These are phyloP conservation scores for Sialis fuliginosa DNA, from an alignment of 2,888 invertebrate genomes.

Conservation along the genomic window DNA sequence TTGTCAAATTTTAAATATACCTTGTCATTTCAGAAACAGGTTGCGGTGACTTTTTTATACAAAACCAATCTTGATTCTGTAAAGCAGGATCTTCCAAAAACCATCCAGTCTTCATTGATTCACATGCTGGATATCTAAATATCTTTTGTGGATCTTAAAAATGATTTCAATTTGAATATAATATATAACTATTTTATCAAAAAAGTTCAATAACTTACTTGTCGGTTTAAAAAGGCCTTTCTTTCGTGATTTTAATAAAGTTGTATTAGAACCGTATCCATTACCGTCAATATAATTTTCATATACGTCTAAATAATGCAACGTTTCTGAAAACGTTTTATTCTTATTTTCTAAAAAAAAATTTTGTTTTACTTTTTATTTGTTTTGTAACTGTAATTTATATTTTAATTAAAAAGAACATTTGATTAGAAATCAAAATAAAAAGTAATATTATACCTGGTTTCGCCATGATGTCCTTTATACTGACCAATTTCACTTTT, in stretches of 20 bases:
- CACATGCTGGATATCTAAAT: slow-evolving; percentile 29
- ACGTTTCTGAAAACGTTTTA: slow-evolving; percentile 17
- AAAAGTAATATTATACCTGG: slow-evolving; percentile 15
- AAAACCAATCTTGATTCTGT: slow-evolving; percentile 25
- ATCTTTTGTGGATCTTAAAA: slow-evolving; percentile 28
- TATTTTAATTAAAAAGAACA: neutral
- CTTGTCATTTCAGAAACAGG: slow-evolving; percentile 25
- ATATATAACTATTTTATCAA: neutral
- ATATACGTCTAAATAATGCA: no score
- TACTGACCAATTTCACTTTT: slow-evolving; percentile 19
- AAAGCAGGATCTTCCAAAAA: slow-evolving; percentile 28
- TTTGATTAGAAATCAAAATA: slow-evolving; percentile 6
- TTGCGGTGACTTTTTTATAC: slow-evolving; percentile 23
- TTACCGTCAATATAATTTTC: no score
- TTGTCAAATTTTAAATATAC: no score
- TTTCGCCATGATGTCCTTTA: slow-evolving; percentile 21
- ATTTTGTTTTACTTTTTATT: slow-evolving; percentile 19
- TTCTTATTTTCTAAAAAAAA: slow-evolving; percentile 17
- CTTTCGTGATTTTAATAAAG: neutral
- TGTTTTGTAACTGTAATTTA: neutral
- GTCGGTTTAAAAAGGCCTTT: neutral
- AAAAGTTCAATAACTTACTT: neutral
- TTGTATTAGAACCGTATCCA: no score
- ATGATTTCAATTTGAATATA: neutral
- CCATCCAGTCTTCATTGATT: slow-evolving; percentile 31